phyloP scores from a whole-genome alignment of 2,113 vertebrate species.

The Meleagris gallopavo region DNA sequence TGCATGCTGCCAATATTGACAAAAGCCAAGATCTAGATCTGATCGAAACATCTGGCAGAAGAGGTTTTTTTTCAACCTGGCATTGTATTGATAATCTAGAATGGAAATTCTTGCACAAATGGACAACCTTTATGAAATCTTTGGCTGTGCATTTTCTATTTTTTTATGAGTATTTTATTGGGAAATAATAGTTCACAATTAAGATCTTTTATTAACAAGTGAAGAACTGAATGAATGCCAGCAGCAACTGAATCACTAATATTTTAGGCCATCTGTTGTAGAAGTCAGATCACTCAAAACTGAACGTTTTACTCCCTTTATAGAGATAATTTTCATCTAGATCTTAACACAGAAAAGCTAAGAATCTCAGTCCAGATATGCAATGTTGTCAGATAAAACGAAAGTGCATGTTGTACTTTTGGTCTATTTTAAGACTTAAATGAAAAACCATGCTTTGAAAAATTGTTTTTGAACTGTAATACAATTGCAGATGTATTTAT shows the following conservation, averaged over 20 bases:
- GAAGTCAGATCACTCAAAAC: constrained; percentile 40
- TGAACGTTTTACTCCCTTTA: constrained; percentile 43
- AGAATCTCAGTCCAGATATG: not conserved
- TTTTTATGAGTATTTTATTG: not conserved
- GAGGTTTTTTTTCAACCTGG: not conserved
- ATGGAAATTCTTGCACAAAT: not conserved
- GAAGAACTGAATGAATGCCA: constrained; percentile 58
- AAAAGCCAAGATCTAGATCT: not conserved
- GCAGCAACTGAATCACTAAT: constrained; percentile 50
- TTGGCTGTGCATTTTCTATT: not conserved
- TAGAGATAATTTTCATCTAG: constrained; percentile 13
- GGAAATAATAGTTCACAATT: constrained; percentile 51
- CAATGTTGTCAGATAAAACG: not conserved
- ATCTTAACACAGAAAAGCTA: constrained; percentile 1
- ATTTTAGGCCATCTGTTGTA: constrained; percentile 60
- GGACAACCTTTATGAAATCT: not conserved
- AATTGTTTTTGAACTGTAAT: not conserved
- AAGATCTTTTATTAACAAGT: constrained; percentile 51
- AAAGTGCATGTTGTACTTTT: constrained; percentile 3
- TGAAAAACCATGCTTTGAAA: not conserved
- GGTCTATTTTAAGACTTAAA: constrained; percentile 25
- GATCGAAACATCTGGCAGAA: not conserved
- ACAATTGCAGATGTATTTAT: not conserved
- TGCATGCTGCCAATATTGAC: not conserved
- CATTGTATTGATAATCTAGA: not conserved